Evolutionary conservation across 2,888 invertebrate species (phyloP).

Genomic region (Machimus atricapillus): DNA sequence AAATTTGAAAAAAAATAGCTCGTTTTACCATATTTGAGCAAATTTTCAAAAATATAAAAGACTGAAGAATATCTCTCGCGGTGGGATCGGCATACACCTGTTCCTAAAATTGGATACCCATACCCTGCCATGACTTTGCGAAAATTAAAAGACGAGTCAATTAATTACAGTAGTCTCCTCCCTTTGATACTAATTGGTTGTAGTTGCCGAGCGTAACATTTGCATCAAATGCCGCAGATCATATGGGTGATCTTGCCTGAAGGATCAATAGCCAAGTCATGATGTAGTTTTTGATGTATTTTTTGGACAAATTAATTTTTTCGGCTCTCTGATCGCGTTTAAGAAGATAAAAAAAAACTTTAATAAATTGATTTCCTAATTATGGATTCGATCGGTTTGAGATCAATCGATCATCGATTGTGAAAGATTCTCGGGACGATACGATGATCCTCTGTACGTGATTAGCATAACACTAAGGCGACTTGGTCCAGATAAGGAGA

Average conservation of each 20-base stretch:
- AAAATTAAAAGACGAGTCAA: constrained; percentile 8
- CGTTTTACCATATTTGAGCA: background rate
- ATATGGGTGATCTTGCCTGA: background rate
- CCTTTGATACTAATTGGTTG: constrained; percentile 14
- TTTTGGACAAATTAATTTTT: constrained; percentile 23
- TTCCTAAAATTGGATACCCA: background rate
- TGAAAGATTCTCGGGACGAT: constrained; percentile 18
- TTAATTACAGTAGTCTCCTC: constrained; percentile 14
- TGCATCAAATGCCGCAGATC: background rate
- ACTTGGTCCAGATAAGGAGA: constrained; percentile 9
- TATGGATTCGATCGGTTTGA: constrained; percentile 30
- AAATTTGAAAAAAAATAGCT: background rate
- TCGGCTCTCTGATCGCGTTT: background rate
- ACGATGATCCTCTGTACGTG: constrained; percentile 25
- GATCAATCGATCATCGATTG: constrained; percentile 40
- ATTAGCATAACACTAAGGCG: constrained; percentile 39
- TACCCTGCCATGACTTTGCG: constrained; percentile 3
- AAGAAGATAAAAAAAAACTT: constrained; percentile 6
- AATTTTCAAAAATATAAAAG: background rate
- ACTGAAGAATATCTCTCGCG: background rate
- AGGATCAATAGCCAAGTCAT: constrained; percentile 21
- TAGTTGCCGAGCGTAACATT: constrained; percentile 24
- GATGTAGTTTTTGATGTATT: background rate
- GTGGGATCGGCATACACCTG: background rate
- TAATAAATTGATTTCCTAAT: constrained; percentile 41